Conservation (phyloP, 1,140 invertebrate species). For the Philopotamus ludificatus region DNA sequence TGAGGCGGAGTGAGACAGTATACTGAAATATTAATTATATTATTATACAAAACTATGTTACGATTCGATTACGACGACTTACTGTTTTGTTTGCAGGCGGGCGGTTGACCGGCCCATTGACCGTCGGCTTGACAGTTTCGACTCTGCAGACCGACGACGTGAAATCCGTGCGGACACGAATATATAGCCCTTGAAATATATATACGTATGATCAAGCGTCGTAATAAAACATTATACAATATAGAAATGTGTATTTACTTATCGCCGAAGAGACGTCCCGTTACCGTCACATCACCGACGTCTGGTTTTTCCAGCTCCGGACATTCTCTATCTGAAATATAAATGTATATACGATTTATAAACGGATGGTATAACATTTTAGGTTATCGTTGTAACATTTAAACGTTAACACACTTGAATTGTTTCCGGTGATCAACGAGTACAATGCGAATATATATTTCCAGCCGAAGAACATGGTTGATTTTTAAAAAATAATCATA, state of each 20-base stretch:
- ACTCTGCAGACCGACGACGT: constrained; percentile 80
- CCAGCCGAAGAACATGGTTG: constrained; percentile 9
- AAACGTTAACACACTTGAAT: background rate
- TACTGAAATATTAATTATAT: constrained; percentile 54
- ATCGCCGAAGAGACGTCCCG: constrained; percentile 76
- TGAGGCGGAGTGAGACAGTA: constrained; percentile 86
- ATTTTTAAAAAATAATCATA: background rate
- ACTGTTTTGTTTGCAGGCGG: constrained; percentile 87
- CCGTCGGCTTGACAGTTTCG: constrained; percentile 89
- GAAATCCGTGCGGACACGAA: constrained; percentile 81
- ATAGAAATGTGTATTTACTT: constrained; percentile 46
- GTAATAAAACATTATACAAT: background rate
- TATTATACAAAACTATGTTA: too few relatives aligned
- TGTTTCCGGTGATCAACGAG: background rate
- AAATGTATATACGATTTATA: background rate
- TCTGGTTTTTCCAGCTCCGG: constrained; percentile 70
- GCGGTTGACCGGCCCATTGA: constrained; percentile 84
- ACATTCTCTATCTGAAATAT: constrained; percentile 74
- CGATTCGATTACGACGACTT: constrained; percentile 45
- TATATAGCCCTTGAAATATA: constrained; percentile 66
- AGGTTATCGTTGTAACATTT: constrained; percentile 7
- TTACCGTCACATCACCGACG: constrained; percentile 69
- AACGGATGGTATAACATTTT: background rate
- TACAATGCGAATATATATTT: constrained; percentile 14
- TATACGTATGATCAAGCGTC: background rate